Conservation (phyloP, 2,797 vertebrate genomes). For the Sebastes nivosus region DNA sequence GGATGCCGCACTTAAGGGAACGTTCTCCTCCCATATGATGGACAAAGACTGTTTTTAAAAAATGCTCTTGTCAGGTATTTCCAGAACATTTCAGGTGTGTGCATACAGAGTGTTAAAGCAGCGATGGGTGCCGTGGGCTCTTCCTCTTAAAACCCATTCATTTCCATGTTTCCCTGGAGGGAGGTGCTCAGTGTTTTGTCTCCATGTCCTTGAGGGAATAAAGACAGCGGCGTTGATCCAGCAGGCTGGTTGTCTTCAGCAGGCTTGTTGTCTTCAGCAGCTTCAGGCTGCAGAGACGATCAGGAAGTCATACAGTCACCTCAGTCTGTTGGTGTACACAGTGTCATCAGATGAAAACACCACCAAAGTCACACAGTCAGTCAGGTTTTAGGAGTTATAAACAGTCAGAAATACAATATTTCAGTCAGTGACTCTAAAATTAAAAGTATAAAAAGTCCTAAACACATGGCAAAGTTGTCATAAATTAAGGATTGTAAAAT, state of each 20-base stretch:
- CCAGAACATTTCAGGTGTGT: background rate
- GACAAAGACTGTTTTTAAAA: background rate
- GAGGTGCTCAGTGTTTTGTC: background rate
- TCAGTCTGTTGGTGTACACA: background rate
- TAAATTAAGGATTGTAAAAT: background rate
- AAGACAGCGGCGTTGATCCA: background rate
- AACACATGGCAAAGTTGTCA: background rate
- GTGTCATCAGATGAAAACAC: background rate
- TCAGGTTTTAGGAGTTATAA: background rate
- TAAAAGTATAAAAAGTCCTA: background rate
- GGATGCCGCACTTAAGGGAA: background rate
- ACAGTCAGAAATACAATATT: background rate
- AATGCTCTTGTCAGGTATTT: background rate
- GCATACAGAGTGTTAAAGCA: background rate
- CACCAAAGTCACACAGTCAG: background rate
- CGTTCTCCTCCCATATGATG: background rate
- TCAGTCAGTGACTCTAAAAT: background rate
- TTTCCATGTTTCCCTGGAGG: constrained; percentile 33
- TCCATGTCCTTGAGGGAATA: constrained; percentile 18
- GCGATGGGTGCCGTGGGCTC: background rate
- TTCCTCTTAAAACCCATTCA: background rate
- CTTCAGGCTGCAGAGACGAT: background rate
- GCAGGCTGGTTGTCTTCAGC: background rate
- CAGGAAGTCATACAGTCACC: background rate
- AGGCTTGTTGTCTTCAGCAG: background rate